Evolutionary conservation across 2,888 invertebrate genomes (phyloP).

Genomic region (Boloria selene): DNA sequence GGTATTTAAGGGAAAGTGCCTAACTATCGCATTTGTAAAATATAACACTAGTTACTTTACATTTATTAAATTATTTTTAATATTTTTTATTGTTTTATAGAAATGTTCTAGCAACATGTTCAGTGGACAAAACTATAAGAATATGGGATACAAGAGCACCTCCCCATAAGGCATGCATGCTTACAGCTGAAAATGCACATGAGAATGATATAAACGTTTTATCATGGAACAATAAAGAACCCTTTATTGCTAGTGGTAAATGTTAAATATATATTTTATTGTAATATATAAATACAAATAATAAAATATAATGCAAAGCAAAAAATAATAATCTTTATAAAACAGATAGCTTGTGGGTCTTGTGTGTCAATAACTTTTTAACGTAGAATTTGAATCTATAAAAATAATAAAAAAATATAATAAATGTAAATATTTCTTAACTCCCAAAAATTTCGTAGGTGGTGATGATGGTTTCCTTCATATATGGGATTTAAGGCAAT

Average conservation of each 20-base stretch:
- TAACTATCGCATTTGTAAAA: no score
- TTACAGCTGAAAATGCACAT: conserved; percentile 93
- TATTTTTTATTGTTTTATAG: conserved; percentile 52
- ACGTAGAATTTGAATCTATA: no score
- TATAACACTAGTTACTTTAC: no score
- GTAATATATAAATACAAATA: background rate
- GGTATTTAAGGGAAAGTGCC: background rate
- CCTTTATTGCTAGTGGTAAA: conserved; percentile 91
- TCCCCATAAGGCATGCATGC: conserved; percentile 94
- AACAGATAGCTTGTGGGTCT: no score
- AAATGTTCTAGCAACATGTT: conserved; percentile 93
- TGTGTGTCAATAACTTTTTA: no score
- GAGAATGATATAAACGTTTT: conserved; percentile 97
- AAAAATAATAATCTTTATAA: no score
- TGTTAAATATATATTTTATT: conserved; percentile 19
- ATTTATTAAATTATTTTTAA: background rate
- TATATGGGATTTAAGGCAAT: conserved; percentile 97
- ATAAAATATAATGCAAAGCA: no score
- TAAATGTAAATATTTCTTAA: no score
- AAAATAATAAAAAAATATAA: no score
- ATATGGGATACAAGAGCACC: conserved; percentile 97
- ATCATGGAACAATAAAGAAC: conserved; percentile 96
- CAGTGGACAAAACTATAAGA: conserved; percentile 93
- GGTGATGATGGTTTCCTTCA: conserved; percentile 98
- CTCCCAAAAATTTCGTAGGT: conserved; percentile 76